phyloP scores from a whole-genome alignment of 2,797 vertebrate genomes.

The Phylloscopus collybita region DNA sequence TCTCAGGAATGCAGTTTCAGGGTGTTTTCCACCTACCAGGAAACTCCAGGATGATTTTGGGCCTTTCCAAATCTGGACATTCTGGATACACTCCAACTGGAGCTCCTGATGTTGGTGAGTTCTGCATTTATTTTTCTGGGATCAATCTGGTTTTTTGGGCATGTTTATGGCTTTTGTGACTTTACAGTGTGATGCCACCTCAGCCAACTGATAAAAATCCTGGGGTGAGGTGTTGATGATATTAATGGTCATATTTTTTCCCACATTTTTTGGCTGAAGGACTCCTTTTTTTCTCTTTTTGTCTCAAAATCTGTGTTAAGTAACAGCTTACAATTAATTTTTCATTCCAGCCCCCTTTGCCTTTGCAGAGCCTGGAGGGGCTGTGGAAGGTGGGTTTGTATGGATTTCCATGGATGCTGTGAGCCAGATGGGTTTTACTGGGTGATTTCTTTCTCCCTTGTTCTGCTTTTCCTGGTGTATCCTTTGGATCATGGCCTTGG shows the following conservation, averaged over 20 bases:
- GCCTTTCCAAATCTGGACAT: background rate
- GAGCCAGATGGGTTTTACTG: background rate
- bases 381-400: background rate
- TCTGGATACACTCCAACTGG: fast-evolving
- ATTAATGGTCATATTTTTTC: background rate
- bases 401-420: background rate
- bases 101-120: background rate
- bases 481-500: fast-evolving
- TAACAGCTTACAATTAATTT: constrained; percentile 1
- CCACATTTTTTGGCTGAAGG: constrained; percentile 41
- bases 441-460: background rate
- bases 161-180: background rate
- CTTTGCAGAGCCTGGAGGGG: background rate
- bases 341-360: background rate
- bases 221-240: background rate
- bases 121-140: background rate
- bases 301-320: constrained; percentile 24
- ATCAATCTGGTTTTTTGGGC: background rate
- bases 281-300: constrained; percentile 55
- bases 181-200: background rate
- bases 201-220: constrained; percentile 9
- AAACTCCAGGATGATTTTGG: background rate
- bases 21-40: background rate
- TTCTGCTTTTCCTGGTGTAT: background rate
- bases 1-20: background rate